A percentile compares a stretch with the other conserved stretches of the same genome.
Conservation (phyloP, 2,113 vertebrate genomes). For the Psephotus haematonotus region DNA sequence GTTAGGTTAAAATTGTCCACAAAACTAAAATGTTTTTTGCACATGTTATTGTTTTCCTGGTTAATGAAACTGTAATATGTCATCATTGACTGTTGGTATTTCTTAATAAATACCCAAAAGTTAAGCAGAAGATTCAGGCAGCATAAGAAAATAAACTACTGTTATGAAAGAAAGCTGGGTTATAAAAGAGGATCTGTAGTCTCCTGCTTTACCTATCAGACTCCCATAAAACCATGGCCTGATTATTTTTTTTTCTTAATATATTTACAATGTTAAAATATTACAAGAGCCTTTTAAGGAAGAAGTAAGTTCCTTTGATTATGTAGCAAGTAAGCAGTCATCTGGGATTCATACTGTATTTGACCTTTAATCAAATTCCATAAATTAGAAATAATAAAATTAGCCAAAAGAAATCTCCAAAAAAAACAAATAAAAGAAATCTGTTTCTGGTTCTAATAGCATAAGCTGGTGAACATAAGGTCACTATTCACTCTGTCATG, state of each 20-base stretch:
- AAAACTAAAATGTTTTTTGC: not conserved
- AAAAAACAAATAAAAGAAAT: not conserved
- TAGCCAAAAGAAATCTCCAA: not conserved
- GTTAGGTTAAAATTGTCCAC: not conserved
- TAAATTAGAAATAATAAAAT: not conserved
- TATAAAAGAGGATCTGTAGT: not conserved
- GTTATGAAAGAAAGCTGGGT: not conserved
- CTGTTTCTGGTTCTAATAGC: not conserved
- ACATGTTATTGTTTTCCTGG: not conserved
- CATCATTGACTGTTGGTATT: not conserved
- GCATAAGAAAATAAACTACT: not conserved
- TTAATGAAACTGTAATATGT: not conserved
- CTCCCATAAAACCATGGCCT: not conserved
- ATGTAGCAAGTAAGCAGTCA: not conserved
- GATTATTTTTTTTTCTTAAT: not conserved
- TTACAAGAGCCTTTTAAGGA: not conserved
- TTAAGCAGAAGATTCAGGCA: not conserved
- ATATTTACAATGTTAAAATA: not conserved
- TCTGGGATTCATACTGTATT: not conserved
- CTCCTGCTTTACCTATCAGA: not conserved
- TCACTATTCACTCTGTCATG: not conserved
- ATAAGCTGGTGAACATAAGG: not conserved
- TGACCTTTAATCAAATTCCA: not conserved
- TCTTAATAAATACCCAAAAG: not conserved
- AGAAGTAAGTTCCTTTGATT: not conserved